Percentiles rank a stretch among this genome's conserved stretches.
Conservation (phyloP, 1,140 invertebrate species). For the Drosophila lacteicornis region DNA sequence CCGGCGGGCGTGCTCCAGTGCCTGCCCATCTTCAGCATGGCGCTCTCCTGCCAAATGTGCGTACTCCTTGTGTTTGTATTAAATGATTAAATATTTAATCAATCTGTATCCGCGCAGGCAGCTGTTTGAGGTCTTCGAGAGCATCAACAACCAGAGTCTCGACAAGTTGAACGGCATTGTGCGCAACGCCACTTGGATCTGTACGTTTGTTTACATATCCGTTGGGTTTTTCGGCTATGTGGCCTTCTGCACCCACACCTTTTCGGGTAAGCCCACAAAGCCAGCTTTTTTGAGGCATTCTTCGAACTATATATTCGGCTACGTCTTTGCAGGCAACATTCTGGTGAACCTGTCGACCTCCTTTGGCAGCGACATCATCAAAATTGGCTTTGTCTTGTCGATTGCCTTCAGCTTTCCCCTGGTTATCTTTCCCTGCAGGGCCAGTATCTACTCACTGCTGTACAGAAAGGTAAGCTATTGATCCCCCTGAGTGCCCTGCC, state of each 20-base stretch:
- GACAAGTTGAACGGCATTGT: slow-evolving; percentile 96
- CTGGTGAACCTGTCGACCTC: slow-evolving; percentile 93
- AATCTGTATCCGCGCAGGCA: slow-evolving; percentile 87
- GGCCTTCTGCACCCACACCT: slow-evolving; percentile 92
- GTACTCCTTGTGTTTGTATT: slow-evolving; percentile 59
- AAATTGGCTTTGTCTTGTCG: slow-evolving; percentile 97
- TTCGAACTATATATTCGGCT: background rate
- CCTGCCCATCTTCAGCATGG: slow-evolving; percentile 97
- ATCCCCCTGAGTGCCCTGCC: background rate
- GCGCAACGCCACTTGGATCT: slow-evolving; percentile 95
- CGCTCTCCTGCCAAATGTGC: slow-evolving; percentile 97
- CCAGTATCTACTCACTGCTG: slow-evolving; percentile 96
- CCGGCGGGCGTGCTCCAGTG: slow-evolving; percentile 94
- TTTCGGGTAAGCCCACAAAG: slow-evolving; percentile 89
- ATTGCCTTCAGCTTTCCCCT: slow-evolving; percentile 98
- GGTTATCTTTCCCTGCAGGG: slow-evolving; percentile 97
- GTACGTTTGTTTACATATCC: slow-evolving; percentile 93
- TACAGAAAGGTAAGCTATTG: slow-evolving; percentile 90
- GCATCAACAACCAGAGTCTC: slow-evolving; percentile 93
- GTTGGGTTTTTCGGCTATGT: slow-evolving; percentile 98
- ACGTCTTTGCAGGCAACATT: slow-evolving; percentile 91
- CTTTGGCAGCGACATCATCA: slow-evolving; percentile 93
- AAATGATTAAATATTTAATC: background rate
- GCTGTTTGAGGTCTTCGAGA: slow-evolving; percentile 97
- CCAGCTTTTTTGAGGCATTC: background rate